phyloP scores from a whole-genome alignment of 2,888 invertebrate genomes.

The Coecobrya sp. region DNA sequence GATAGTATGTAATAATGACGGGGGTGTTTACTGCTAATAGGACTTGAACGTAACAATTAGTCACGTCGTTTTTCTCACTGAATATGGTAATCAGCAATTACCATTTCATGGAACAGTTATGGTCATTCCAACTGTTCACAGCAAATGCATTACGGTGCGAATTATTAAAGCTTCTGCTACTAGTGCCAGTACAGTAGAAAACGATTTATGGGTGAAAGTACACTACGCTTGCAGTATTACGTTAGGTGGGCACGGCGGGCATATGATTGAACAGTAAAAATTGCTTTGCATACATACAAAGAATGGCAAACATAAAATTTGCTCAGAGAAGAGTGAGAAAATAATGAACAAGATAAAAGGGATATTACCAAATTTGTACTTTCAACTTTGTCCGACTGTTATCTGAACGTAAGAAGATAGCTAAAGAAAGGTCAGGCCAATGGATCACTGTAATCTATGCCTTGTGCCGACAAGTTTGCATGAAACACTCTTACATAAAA shows the following conservation, averaged over 20 bases:
- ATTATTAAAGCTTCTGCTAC: neutral
- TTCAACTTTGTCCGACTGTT: no score
- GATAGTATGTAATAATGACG: constrained; percentile 8
- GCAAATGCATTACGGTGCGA: neutral
- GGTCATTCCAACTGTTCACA: neutral
- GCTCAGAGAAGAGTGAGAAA: neutral
- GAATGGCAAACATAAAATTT: no score
- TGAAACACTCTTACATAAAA: neutral
- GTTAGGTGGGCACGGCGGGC: no score
- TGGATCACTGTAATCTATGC: neutral
- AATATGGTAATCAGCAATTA: constrained; percentile 46
- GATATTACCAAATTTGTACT: constrained; percentile 21
- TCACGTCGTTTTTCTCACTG: constrained; percentile 40
- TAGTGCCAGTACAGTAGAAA: neutral
- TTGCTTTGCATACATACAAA: no score
- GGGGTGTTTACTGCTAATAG: constrained; percentile 40
- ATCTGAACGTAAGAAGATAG: constrained; percentile 11
- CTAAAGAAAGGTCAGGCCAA: neutral
- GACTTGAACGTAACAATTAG: constrained; percentile 31
- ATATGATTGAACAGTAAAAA: no score
- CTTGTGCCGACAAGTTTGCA: neutral
- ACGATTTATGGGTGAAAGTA: neutral
- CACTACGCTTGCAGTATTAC: no score
- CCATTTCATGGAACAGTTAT: neutral
- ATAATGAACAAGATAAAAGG: neutral